Evolutionary conservation across 2,888 invertebrate genomes (phyloP).

Genomic region (Tipula helvola): DNA sequence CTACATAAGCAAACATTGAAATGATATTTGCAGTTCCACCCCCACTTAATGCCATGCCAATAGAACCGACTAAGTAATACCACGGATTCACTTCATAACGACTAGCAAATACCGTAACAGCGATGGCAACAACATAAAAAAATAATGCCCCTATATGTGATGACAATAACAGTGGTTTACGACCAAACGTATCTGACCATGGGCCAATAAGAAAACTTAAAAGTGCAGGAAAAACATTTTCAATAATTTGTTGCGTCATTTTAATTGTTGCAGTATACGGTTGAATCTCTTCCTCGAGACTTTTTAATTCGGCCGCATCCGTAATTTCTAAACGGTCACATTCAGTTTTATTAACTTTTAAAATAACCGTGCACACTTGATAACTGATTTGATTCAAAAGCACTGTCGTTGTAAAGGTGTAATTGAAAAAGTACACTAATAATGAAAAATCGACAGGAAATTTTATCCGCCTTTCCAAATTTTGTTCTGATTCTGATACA

Average conservation of each 20-base stretch:
- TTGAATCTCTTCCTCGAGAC: constrained; percentile 45
- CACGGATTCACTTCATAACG: constrained; percentile 28
- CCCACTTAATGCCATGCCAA: constrained; percentile 47
- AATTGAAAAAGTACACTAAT: background rate
- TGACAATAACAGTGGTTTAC: constrained; percentile 54
- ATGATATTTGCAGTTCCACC: constrained; percentile 28
- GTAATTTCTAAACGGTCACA: background rate
- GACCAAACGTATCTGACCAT: constrained; percentile 70
- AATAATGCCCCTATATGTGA: constrained; percentile 38
- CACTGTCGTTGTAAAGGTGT: background rate
- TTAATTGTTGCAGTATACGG: constrained; percentile 49
- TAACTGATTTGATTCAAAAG: background rate
- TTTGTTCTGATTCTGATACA: background rate
- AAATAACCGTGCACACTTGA: background rate
- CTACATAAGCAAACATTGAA: background rate
- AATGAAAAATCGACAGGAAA: background rate
- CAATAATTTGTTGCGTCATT: constrained; percentile 48
- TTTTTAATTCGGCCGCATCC: background rate
- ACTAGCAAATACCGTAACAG: constrained; percentile 23
- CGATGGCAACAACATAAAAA: constrained; percentile 22
- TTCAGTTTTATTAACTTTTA: background rate
- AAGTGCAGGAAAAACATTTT: constrained; percentile 52
- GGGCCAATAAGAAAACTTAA: constrained; percentile 62
- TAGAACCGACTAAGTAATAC: constrained; percentile 38
- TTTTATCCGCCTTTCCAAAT: background rate